A percentile compares a stretch with the other conserved stretches of the same genome.
phyloP scores from a whole-genome alignment of 1,140 invertebrate species.

The Agrilus planipennis region DNA sequence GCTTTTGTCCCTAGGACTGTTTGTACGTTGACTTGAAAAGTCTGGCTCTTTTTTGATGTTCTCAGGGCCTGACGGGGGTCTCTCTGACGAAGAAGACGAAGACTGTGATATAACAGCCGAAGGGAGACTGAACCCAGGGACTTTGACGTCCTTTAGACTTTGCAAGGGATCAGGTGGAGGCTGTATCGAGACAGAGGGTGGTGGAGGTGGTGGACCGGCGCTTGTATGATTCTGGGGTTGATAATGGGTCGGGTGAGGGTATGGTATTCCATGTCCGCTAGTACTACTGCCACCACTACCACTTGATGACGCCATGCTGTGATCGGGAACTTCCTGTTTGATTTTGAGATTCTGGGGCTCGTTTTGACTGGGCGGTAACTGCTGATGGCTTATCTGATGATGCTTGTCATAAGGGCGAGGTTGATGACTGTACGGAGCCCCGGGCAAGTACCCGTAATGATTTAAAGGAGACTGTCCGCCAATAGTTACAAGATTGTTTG shows the following conservation, averaged over 20 bases:
- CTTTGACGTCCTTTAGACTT: conserved; percentile 68
- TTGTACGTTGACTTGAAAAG: conserved; percentile 16
- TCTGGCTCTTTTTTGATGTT: conserved; percentile 59
- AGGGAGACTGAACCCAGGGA: conserved; percentile 53
- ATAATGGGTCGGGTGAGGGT: conserved; percentile 6
- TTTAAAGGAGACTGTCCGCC: conserved; percentile 31
- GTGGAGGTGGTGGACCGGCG: conserved; percentile 2
- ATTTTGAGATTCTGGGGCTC: conserved; percentile 69
- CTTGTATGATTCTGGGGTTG: conserved; percentile 2
- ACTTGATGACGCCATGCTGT: conserved; percentile 3
- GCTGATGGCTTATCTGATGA: conserved; percentile 4
- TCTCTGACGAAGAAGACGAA: conserved; percentile 12
- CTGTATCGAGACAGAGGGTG: conserved; percentile 1
- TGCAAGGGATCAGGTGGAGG: conserved; percentile 52
- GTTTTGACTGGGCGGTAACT: conserved; percentile 35
- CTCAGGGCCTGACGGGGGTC: conserved; percentile 24
- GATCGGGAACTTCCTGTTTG: conserved; percentile 57
- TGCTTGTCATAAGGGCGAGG: conserved; percentile 19
- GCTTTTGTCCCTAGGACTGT: conserved; percentile 22
- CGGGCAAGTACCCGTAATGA: conserved; percentile 42
- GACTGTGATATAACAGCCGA: conserved; percentile 7
- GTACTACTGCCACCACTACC: neutral
- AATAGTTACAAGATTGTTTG: conserved; percentile 42
- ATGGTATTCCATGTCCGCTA: neutral
- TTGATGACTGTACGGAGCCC: conserved; percentile 14